phyloP scores from a whole-genome alignment of 2,797 vertebrate species.

The Chaetophractus vellerosus region DNA sequence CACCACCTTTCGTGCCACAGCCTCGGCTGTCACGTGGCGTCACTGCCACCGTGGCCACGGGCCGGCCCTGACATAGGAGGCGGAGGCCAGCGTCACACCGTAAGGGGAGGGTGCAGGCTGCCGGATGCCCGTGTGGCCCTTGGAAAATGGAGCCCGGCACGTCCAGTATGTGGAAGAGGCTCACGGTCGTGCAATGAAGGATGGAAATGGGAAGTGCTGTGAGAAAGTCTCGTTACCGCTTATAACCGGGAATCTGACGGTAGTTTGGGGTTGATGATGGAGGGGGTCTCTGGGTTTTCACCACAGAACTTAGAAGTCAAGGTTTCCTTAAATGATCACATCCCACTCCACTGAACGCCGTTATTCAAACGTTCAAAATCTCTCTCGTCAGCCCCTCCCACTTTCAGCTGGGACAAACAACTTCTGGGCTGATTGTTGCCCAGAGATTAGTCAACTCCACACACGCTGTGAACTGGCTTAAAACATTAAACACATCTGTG shows the following conservation, averaged over 20 bases:
- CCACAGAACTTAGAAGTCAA: not conserved
- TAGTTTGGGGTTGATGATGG: not conserved
- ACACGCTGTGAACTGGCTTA: not conserved
- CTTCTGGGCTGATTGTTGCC: not conserved
- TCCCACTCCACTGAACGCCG: not conserved
- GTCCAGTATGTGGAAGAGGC: fast-evolving
- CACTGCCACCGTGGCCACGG: not conserved
- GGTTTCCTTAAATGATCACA: not conserved
- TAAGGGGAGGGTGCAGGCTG: not conserved
- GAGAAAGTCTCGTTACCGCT: not conserved
- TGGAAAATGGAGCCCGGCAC: not conserved
- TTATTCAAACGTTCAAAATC: not conserved
- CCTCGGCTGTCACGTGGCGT: not conserved
- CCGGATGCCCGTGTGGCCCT: fast-evolving
- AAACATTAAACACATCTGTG: slow-evolving; percentile 50
- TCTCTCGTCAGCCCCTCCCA: not conserved
- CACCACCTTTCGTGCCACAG: not conserved
- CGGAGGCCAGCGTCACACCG: fast-evolving
- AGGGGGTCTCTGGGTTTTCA: not conserved
- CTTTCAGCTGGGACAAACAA: not conserved
- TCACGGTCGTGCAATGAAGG: not conserved
- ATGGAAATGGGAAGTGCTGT: fast-evolving
- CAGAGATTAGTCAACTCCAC: not conserved
- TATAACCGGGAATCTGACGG: not conserved
- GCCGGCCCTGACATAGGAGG: not conserved